phyloP scores from a whole-genome alignment of 1,140 invertebrate genomes.

The Drosophila azteca region DNA sequence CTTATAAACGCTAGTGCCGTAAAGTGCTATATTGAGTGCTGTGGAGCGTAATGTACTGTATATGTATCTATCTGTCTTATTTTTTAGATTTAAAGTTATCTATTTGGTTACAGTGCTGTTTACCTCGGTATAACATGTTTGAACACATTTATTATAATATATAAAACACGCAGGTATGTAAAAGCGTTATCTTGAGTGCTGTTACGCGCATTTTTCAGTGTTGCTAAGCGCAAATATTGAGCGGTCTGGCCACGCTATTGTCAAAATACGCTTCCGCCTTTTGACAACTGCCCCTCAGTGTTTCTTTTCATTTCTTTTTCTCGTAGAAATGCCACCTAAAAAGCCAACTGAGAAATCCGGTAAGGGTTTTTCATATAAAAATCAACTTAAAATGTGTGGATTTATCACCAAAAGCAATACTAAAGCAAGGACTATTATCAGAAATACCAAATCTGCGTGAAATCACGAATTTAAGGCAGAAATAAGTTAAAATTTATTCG shows the following conservation, averaged over 20 bases:
- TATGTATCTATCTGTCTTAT: too few species aligned
- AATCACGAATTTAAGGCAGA: slow-evolving; percentile 38
- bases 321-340: slow-evolving; percentile 87
- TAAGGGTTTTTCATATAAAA: slow-evolving; percentile 83
- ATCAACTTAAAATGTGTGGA: slow-evolving; percentile 49
- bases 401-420: slow-evolving; percentile 38
- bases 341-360: slow-evolving; percentile 88
- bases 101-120: too few species aligned
- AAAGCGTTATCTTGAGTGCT: background rate
- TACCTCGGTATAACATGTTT: too few species aligned
- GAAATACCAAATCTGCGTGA: slow-evolving; percentile 19
- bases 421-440: slow-evolving; percentile 27
- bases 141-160: too few species aligned
- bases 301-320: slow-evolving; percentile 84
- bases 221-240: slow-evolving; percentile 13
- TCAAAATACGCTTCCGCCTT: slow-evolving; percentile 72
- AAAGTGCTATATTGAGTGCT: background rate
- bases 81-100: too few species aligned
- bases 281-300: slow-evolving; percentile 74
- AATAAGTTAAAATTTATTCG: slow-evolving; percentile 35
- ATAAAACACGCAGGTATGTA: too few species aligned
- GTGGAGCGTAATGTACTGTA: too few species aligned
- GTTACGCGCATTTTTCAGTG: slow-evolving; percentile 3
- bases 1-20: background rate
- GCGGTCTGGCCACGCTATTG: slow-evolving; percentile 53